A percentile compares a stretch with the other conserved stretches of the same genome.
Evolutionary conservation across 2,888 invertebrate species (phyloP).

Genomic region (Augiades crinisus): DNA sequence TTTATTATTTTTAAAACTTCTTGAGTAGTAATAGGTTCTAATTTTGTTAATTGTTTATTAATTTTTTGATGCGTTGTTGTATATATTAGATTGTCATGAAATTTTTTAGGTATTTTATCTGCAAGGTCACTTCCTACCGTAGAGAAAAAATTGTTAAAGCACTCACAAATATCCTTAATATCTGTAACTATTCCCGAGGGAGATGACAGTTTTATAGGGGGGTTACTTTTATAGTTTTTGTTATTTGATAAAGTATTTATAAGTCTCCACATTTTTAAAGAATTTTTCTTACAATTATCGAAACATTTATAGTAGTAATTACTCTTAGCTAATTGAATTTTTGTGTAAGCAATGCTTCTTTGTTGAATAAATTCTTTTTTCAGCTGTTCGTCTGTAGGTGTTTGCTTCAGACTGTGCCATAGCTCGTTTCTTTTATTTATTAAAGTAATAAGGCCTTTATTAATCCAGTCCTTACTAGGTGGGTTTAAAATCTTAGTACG

Average conservation of each 20-base stretch:
- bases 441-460: constrained; percentile 22
- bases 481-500: constrained; percentile 12
- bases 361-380: not conserved
- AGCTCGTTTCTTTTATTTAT: constrained; percentile 23
- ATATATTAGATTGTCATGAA: not conserved
- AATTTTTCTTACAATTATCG: not conserved
- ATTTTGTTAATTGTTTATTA: not conserved
- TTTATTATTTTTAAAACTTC: constrained; percentile 27
- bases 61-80: not conserved
- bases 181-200: not conserved
- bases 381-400: constrained; percentile 9
- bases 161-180: not conserved
- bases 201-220: not conserved
- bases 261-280: constrained; percentile 9
- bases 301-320: not conserved
- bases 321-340: constrained; percentile 13
- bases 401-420: constrained; percentile 23
- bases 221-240: not conserved
- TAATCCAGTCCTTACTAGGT: constrained; percentile 30
- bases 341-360: not conserved
- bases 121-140: not conserved
- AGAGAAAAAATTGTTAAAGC: constrained; percentile 5
- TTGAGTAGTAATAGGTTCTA: not conserved
- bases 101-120: not conserved
- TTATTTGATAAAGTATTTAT: not conserved